These are phyloP conservation scores for Tetragnatha versicolor DNA, from an alignment of 1,140 invertebrate species.

Conservation along the genomic window DNA sequence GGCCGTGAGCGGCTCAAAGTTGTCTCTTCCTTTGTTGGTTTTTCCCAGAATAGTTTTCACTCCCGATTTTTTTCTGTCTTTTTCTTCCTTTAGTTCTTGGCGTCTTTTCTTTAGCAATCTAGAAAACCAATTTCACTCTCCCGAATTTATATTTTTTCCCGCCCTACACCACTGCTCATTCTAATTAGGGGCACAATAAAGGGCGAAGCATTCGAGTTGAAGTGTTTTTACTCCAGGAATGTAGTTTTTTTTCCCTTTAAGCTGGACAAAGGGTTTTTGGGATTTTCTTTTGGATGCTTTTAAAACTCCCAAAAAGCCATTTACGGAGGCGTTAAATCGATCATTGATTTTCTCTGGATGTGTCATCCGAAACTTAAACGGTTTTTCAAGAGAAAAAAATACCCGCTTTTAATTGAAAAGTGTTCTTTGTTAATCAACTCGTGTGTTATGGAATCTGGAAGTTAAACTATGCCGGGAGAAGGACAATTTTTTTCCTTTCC, in stretches of 20 bases:
- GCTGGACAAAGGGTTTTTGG: background rate
- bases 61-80: background rate
- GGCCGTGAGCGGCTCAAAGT: background rate
- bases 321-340: slow-evolving; percentile 11
- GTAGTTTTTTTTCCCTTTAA: background rate
- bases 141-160: background rate
- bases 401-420: too few relatives aligned
- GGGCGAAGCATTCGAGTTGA: slow-evolving; percentile 12
- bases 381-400: too few relatives aligned
- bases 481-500: too few relatives aligned
- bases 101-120: slow-evolving; percentile 12
- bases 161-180: slow-evolving; percentile 11
- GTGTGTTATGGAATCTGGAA: too few relatives aligned
- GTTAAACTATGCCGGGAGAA: too few relatives aligned
- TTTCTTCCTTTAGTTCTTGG: background rate
- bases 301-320: slow-evolving; percentile 1
- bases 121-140: slow-evolving; percentile 41
- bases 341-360: background rate
- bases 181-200: slow-evolving; percentile 40
- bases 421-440: too few relatives aligned
- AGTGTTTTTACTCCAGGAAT: slow-evolving; percentile 8
- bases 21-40: slow-evolving; percentile 31
- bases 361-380: too few relatives aligned
- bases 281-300: background rate
- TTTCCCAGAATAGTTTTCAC: slow-evolving; percentile 30